Percentiles rank a stretch among this genome's conserved stretches.
These are phyloP conservation scores for Junonia oenone DNA, from an alignment of 2,888 invertebrate genomes.

Conservation along the genomic window DNA sequence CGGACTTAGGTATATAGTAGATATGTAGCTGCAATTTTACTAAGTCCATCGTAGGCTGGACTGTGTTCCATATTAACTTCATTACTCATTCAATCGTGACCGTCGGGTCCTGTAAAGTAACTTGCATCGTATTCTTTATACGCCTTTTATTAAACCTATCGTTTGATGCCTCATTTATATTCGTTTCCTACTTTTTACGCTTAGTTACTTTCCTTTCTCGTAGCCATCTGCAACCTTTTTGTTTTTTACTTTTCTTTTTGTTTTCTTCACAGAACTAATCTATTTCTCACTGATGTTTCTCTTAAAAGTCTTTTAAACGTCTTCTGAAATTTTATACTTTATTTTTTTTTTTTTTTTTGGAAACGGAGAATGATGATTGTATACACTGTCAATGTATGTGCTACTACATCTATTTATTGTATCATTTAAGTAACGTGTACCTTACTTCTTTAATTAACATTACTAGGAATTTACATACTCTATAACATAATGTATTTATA, in stretches of 20 bases:
- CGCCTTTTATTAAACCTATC: constrained; percentile 11
- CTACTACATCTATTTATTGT: too few species aligned
- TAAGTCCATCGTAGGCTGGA: background rate
- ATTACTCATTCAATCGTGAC: constrained; percentile 12
- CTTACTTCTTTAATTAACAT: too few species aligned
- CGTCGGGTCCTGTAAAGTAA: background rate
- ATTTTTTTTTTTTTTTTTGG: too few species aligned
- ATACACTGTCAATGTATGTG: too few species aligned
- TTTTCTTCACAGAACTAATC: background rate
- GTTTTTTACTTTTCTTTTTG: background rate
- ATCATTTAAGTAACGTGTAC: too few species aligned
- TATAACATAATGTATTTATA: too few species aligned
- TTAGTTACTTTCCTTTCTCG: constrained; percentile 3
- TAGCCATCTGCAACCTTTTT: background rate
- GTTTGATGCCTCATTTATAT: background rate
- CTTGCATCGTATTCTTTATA: constrained; percentile 1
- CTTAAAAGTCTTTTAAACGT: background rate
- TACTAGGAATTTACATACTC: too few species aligned
- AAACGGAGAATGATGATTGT: too few species aligned
- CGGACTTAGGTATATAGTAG: background rate
- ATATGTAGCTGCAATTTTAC: constrained; percentile 2
- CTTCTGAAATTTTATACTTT: background rate
- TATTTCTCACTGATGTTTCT: background rate
- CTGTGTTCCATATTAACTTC: constrained; percentile 7
- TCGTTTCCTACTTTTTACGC: background rate